Conservation (phyloP, 2,797 vertebrate genomes). For the Sitta carolinensis region DNA sequence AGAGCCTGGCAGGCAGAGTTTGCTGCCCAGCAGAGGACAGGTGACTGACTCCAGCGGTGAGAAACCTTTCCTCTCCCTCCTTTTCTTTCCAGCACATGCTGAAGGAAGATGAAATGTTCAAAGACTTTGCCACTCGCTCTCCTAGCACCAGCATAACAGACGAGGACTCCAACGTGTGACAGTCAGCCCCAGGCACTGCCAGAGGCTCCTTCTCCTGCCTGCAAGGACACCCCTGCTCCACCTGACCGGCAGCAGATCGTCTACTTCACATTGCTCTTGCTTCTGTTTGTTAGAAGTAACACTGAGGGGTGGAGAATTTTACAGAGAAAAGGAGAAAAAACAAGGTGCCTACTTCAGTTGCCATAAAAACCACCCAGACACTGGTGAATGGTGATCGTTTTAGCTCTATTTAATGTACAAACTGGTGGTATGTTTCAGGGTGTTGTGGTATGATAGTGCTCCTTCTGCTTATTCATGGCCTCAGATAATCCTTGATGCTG, state of each 20-base stretch:
- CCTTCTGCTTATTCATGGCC: background rate
- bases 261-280: background rate
- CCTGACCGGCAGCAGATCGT: background rate
- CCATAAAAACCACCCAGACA: conserved; percentile 40
- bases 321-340: background rate
- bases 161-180: conserved; percentile 92
- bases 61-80: background rate
- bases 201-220: background rate
- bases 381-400: conserved; percentile 51
- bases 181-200: background rate
- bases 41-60: background rate
- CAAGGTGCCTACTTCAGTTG: conserved; percentile 55
- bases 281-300: conserved; percentile 51
- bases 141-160: conserved; percentile 89
- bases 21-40: background rate
- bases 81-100: conserved; percentile 89
- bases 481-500: background rate
- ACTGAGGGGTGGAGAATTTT: background rate
- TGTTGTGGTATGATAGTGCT: conserved; percentile 35
- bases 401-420: conserved; percentile 74
- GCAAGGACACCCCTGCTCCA: background rate
- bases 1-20: background rate
- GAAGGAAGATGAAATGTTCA: conserved; percentile 96
- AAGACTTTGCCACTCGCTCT: conserved; percentile 83
- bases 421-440: conserved; percentile 66